Percentiles rank a stretch among this genome's conserved stretches.
Evolutionary conservation across 2,797 vertebrate species (phyloP).

Genomic region (Amazona finschi): DNA sequence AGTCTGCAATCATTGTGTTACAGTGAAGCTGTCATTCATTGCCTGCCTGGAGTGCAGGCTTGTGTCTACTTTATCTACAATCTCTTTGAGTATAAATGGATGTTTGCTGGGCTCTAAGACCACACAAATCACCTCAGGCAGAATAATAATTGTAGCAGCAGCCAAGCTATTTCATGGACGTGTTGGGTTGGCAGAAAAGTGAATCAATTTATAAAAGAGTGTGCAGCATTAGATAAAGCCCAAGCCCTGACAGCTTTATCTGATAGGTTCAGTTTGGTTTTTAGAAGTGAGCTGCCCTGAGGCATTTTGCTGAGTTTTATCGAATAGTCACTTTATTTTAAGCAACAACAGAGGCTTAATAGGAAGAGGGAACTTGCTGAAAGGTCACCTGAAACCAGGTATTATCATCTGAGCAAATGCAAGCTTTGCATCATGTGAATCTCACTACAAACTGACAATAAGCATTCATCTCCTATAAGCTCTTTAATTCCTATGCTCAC

Average conservation of each 20-base stretch:
- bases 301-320: conserved; percentile 47
- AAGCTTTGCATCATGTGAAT: background rate
- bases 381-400: conserved; percentile 50
- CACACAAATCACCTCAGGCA: conserved; percentile 55
- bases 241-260: conserved; percentile 64
- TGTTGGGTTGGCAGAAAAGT: conserved; percentile 64
- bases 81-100: conserved; percentile 56
- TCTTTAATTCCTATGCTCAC: background rate
- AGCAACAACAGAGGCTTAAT: conserved; percentile 52
- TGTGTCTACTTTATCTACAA: conserved; percentile 39
- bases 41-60: background rate
- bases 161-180: conserved; percentile 72
- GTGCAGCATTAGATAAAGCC: conserved; percentile 72
- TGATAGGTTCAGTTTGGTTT: conserved; percentile 69
- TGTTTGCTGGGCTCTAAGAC: conserved; percentile 56
- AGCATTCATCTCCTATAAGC: background rate
- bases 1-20: background rate
- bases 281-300: conserved; percentile 44
- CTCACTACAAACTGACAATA: background rate
- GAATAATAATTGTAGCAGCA: conserved; percentile 74
- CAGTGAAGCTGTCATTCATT: conserved; percentile 12
- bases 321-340: conserved; percentile 63
- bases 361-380: conserved; percentile 25
- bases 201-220: conserved; percentile 76
- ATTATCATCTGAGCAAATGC: background rate